Conservation (phyloP, 2,113 vertebrate genomes). For the Cariama cristata region DNA sequence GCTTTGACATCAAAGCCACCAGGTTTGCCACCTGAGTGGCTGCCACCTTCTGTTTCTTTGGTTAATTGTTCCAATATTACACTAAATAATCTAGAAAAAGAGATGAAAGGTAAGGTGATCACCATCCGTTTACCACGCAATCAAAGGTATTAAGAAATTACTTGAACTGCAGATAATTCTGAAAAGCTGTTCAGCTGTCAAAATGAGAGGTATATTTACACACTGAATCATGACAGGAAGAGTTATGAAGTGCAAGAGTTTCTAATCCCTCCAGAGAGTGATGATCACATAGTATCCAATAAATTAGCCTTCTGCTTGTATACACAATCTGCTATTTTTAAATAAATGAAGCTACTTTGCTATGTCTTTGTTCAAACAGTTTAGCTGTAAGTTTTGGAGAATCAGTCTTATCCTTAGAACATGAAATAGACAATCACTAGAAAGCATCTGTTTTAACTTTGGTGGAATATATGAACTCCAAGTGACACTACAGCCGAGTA, state of each 20-base stretch:
- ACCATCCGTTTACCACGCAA: conserved; percentile 11
- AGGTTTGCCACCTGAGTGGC: conserved; percentile 89
- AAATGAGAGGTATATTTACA: background rate
- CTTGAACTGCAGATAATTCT: conserved; percentile 21
- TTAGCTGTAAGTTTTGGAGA: background rate
- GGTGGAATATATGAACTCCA: background rate
- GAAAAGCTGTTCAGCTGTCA: background rate
- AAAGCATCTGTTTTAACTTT: conserved; percentile 20
- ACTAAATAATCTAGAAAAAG: conserved; percentile 93
- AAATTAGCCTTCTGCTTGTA: background rate
- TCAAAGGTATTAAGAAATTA: background rate
- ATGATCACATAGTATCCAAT: background rate
- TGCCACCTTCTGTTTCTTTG: conserved; percentile 87
- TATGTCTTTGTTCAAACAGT: background rate
- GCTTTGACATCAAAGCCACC: conserved; percentile 99
- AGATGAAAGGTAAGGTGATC: conserved; percentile 48
- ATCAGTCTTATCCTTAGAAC: background rate
- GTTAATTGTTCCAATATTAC: conserved; percentile 99
- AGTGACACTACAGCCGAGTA: background rate
- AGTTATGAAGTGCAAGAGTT: background rate
- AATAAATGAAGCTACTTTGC: background rate
- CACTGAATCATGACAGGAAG: background rate
- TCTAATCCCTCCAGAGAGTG: background rate
- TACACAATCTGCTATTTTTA: background rate
- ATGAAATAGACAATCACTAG: background rate